Base-by-base conservation (phyloP, 2,888 invertebrate genomes). In the Podotricha telesiphe region DNA sequence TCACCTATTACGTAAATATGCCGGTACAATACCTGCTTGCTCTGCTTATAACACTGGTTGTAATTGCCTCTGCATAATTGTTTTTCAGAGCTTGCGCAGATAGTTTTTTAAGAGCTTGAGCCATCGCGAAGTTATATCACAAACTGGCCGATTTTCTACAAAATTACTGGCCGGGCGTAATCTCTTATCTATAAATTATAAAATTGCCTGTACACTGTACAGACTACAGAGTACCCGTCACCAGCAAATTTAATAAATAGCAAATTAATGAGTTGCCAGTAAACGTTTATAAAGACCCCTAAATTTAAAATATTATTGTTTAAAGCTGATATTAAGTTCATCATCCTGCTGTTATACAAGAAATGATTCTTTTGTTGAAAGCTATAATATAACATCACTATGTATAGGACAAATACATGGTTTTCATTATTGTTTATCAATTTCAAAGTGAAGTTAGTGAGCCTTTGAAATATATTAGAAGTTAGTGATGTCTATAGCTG, bases 1-100 rank as follows among this genome's bases (percentile, higher is more conserved):
- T 22, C 20, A 34, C 51, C 13, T 74, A 78, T 89, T 89, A 90
- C 88, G 86, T 89, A 89, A 74, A 73, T 67, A 85, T 77, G 80
- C 86, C 88, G 86, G 87, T 80, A 75, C 67, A 62, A 73, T 86
- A 91, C 91, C 91, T 89, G 79, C 80, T 85, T 22, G 88, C 83
- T 71, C 90, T 82, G 59, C 82, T 64, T 45, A 82, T 80, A 58
- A 79, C 78, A 63, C 78, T 78, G 64, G 80, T 77, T 61, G 83
- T 73, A 68, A 81, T 65, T 63, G 75, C 73, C 69, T 90, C 90
- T 73, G 84, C 85, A 84, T 86, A 84, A 73, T 83, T 86, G 70
- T 80, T 85, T 80, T 85, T 86, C 37, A 91, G 76, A 76, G 88
- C 84, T 80, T 87, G 86, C 58, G 80, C 79, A 17, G 87, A 75